phyloP scores from a whole-genome alignment of 2,797 vertebrate species.

The Pseudocheirus occidentalis region DNA sequence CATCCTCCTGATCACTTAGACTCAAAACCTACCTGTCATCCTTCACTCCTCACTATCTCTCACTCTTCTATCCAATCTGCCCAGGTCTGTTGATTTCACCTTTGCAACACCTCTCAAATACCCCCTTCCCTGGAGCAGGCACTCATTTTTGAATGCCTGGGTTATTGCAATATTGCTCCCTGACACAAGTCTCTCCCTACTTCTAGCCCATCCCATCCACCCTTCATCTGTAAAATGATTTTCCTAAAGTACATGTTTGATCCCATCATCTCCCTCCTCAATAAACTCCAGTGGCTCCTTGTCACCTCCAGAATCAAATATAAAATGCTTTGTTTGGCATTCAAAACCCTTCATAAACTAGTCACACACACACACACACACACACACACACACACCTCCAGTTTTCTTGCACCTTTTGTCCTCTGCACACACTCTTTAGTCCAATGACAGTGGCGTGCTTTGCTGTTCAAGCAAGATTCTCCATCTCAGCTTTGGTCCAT shows the following conservation, averaged over 20 bases:
- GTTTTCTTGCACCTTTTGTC: not conserved
- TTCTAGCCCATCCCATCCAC: not conserved
- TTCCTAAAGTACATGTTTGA: not conserved
- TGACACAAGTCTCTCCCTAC: too few relatives aligned
- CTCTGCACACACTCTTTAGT: not conserved
- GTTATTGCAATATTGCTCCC: too few relatives aligned
- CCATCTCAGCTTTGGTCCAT: not conserved
- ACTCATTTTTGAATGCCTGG: too few relatives aligned
- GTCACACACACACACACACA: too few relatives aligned
- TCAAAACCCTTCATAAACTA: not conserved
- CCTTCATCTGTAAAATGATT: not conserved
- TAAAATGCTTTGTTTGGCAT: not conserved
- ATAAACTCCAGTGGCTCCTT: not conserved
- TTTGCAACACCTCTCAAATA: too few relatives aligned
- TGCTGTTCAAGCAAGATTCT: not conserved
- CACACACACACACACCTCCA: not conserved
- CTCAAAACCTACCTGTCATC: too few relatives aligned
- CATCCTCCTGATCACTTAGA: too few relatives aligned
- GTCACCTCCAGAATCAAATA: not conserved
- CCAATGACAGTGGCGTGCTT: not conserved
- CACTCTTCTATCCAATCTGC: too few relatives aligned
- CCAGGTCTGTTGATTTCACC: too few relatives aligned
- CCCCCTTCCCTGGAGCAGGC: too few relatives aligned
- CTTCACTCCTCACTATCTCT: too few relatives aligned
- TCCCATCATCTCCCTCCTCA: not conserved